Conservation (phyloP, 1,140 invertebrate genomes). For the Drosophila serrata region DNA sequence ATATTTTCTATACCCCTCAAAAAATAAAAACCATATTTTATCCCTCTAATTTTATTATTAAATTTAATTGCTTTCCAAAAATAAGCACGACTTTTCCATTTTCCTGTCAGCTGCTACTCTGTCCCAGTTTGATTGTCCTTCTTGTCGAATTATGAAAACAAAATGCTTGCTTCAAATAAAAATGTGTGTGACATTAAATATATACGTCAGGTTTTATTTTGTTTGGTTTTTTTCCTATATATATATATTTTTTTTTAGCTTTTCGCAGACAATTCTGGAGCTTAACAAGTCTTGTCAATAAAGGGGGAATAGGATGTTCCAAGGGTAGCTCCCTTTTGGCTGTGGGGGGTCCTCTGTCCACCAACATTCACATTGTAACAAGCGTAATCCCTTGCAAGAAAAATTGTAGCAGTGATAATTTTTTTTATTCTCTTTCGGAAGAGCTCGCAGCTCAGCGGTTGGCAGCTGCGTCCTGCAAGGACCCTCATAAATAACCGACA, state of each 20-base stretch:
- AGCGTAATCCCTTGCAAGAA: slow-evolving; percentile 76
- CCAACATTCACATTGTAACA: slow-evolving; percentile 57
- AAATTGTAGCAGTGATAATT: slow-evolving; percentile 80
- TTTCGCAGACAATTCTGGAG: slow-evolving; percentile 71
- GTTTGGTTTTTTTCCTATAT: slow-evolving; percentile 3
- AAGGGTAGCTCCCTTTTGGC: slow-evolving; percentile 8
- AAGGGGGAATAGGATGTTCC: slow-evolving; percentile 19
- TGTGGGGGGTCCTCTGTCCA: background rate
- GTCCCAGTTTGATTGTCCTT: slow-evolving; percentile 38
- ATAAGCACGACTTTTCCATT: background rate
- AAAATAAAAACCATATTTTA: background rate
- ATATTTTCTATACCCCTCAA: background rate
- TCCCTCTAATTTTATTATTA: background rate
- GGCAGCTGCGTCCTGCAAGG: slow-evolving; percentile 79
- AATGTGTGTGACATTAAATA: slow-evolving; percentile 63
- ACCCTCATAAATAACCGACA: slow-evolving; percentile 84
- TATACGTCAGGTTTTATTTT: slow-evolving; percentile 40
- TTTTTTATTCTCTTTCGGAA: slow-evolving; percentile 59
- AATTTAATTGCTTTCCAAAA: background rate
- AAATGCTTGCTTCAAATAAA: slow-evolving; percentile 56
- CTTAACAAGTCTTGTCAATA: slow-evolving; percentile 78
- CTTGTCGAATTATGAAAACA: slow-evolving; percentile 35
- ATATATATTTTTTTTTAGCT: slow-evolving; percentile 13
- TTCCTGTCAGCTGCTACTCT: slow-evolving; percentile 36
- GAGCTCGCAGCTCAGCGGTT: slow-evolving; percentile 31